phyloP scores from a whole-genome alignment of 2,797 vertebrate genomes.

The Diplodus sargus region DNA sequence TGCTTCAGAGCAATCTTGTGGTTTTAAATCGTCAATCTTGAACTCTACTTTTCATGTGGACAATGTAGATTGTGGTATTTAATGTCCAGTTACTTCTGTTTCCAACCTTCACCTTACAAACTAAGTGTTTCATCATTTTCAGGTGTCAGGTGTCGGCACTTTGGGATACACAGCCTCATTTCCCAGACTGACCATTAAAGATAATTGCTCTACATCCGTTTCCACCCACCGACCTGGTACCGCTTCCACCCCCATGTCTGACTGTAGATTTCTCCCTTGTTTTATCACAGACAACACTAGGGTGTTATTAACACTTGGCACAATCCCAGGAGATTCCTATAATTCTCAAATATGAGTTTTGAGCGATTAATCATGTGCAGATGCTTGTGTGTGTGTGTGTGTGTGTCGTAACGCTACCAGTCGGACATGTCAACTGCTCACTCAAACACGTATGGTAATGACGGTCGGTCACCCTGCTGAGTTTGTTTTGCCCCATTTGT shows the following conservation, averaged over 20 bases:
- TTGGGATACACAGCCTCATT: too few species aligned
- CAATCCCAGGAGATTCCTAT: neutral
- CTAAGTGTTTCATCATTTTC: too few species aligned
- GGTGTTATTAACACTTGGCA: neutral
- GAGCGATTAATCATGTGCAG: neutral
- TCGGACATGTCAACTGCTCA: constrained; percentile 1
- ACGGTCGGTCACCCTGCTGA: neutral
- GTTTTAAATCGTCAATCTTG: too few species aligned
- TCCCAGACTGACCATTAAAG: neutral
- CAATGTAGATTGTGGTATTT: too few species aligned
- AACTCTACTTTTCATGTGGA: too few species aligned
- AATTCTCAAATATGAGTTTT: neutral
- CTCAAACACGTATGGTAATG: constrained; percentile 11
- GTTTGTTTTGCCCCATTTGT: constrained; percentile 28
- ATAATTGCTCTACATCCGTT: neutral
- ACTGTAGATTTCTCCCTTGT: neutral
- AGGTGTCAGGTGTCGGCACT: too few species aligned
- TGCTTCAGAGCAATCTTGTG: too few species aligned
- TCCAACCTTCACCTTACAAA: too few species aligned
- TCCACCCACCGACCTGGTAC: too few species aligned
- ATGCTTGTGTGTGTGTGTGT: too few species aligned
- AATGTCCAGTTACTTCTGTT: too few species aligned
- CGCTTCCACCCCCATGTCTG: neutral
- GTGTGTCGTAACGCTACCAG: neutral
- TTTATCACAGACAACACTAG: neutral